Conservation (phyloP, 1,140 invertebrate species). For the Heliothis virescens region DNA sequence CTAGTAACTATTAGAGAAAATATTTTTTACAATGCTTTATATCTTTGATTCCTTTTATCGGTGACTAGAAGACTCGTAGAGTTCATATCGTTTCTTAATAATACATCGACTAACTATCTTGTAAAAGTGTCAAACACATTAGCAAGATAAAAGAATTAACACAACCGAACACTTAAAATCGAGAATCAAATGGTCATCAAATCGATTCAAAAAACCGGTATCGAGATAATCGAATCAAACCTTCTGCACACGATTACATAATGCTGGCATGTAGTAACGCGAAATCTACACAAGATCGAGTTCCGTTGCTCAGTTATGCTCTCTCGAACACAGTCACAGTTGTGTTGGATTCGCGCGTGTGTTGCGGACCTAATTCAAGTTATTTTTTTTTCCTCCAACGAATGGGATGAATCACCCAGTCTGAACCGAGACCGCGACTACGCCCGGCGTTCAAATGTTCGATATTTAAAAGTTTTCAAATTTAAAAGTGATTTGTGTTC, state of each 20-base stretch:
- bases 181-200: too few relatives aligned
- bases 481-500: background rate
- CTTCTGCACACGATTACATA: background rate
- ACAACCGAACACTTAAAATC: too few relatives aligned
- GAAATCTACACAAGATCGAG: slow-evolving; percentile 39
- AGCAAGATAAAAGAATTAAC: too few relatives aligned
- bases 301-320: slow-evolving; percentile 38
- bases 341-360: slow-evolving; percentile 27
- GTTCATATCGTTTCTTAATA: too few relatives aligned
- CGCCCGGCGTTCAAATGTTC: slow-evolving; percentile 17
- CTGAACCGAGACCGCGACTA: slow-evolving; percentile 35
- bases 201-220: too few relatives aligned
- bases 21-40: too few relatives aligned
- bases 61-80: too few relatives aligned
- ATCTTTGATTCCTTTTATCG: too few relatives aligned
- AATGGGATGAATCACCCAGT: slow-evolving; percentile 47
- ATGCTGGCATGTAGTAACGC: slow-evolving; percentile 19
- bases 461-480: slow-evolving; percentile 11
- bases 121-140: too few relatives aligned
- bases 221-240: background rate
- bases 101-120: too few relatives aligned
- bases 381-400: slow-evolving; percentile 41
- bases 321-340: slow-evolving; percentile 34
- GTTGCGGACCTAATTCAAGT: slow-evolving; percentile 40
- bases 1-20: too few relatives aligned